Percentiles rank a stretch among this genome's conserved stretches.
phyloP scores from a whole-genome alignment of 2,113 vertebrate species.

The Kryptolebias marmoratus region DNA sequence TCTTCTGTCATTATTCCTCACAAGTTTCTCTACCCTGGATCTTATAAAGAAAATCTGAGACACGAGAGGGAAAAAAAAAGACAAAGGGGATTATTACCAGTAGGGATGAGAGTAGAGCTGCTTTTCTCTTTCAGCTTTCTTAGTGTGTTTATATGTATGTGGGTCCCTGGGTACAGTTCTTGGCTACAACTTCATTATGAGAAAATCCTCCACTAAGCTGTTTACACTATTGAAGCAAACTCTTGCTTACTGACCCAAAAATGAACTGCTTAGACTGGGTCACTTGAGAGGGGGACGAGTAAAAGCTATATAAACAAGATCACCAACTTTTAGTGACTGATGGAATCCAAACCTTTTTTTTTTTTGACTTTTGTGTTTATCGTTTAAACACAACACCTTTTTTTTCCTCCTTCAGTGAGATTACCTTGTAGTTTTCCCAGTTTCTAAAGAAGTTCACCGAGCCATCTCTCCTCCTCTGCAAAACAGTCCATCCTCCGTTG shows the following conservation, averaged over 20 bases:
- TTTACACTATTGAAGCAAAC: constrained; percentile 42
- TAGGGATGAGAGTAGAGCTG: constrained; percentile 8
- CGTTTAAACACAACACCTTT: not conserved
- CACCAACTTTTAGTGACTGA: too few species aligned
- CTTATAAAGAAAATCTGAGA: constrained; percentile 10
- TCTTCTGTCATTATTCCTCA: not conserved
- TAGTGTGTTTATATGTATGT: constrained; percentile 32
- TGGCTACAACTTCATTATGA: constrained; percentile 26
- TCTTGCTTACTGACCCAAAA: constrained; percentile 17
- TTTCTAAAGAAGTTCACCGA: constrained; percentile 98
- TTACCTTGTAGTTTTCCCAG: constrained; percentile 98
- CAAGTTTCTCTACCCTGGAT: constrained; percentile 8
- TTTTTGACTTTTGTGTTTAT: not conserved
- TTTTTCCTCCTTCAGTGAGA: not conserved
- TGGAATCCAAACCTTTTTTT: not conserved
- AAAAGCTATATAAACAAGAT: constrained; percentile 1
- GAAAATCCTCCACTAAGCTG: constrained; percentile 44
- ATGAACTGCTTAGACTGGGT: constrained; percentile 30
- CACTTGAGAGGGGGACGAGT: constrained; percentile 3
- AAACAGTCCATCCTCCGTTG: constrained; percentile 96
- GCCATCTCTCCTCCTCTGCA: constrained; percentile 94
- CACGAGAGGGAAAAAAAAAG: not conserved
- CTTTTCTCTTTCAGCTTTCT: constrained; percentile 21
- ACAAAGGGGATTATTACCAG: constrained; percentile 4
- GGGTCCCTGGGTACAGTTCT: constrained; percentile 29